A percentile compares a stretch with the other conserved stretches of the same genome.
Evolutionary conservation across 2,797 vertebrate species (phyloP).

Genomic region (Neoniphon sammara): DNA sequence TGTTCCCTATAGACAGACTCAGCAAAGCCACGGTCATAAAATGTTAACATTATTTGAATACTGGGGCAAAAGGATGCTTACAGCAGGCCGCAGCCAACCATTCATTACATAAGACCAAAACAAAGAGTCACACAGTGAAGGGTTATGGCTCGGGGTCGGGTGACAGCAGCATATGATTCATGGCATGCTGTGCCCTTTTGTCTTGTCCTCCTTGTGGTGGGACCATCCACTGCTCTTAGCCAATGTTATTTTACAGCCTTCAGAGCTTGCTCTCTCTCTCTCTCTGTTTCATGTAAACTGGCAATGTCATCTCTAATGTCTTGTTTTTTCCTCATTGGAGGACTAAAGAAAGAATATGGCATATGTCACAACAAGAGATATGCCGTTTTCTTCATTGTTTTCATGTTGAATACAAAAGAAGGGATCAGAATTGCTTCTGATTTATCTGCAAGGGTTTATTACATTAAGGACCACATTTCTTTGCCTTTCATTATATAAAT

Average conservation of each 20-base stretch:
- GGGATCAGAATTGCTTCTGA: slow-evolving; percentile 22
- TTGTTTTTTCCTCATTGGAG: slow-evolving; percentile 51
- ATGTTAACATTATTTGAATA: slow-evolving; percentile 67
- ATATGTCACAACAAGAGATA: slow-evolving; percentile 68
- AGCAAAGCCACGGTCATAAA: slow-evolving; percentile 47
- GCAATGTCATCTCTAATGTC: slow-evolving; percentile 72
- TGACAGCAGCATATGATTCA: slow-evolving; percentile 84
- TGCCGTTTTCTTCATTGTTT: slow-evolving; percentile 50
- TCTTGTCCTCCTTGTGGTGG: slow-evolving; percentile 77
- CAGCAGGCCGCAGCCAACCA: slow-evolving; percentile 68
- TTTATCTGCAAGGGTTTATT: slow-evolving; percentile 30
- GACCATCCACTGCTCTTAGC: slow-evolving; percentile 76
- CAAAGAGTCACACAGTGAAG: slow-evolving; percentile 77
- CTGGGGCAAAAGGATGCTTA: slow-evolving; percentile 68
- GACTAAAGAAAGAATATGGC: slow-evolving; percentile 65
- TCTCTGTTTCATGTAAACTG: slow-evolving; percentile 63
- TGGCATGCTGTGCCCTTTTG: slow-evolving; percentile 78
- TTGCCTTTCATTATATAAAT: slow-evolving; percentile 37
- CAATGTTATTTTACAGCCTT: slow-evolving; percentile 72
- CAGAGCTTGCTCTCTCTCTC: slow-evolving; percentile 60
- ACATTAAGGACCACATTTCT: background rate
- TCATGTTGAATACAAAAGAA: slow-evolving; percentile 39
- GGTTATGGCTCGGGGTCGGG: slow-evolving; percentile 79
- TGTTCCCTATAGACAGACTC: slow-evolving; percentile 25
- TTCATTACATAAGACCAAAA: slow-evolving; percentile 78